Percentiles rank a stretch among this genome's conserved stretches.
Evolutionary conservation across 1,140 invertebrate species (phyloP).

Genomic region (Melipona quadrifasciata): DNA sequence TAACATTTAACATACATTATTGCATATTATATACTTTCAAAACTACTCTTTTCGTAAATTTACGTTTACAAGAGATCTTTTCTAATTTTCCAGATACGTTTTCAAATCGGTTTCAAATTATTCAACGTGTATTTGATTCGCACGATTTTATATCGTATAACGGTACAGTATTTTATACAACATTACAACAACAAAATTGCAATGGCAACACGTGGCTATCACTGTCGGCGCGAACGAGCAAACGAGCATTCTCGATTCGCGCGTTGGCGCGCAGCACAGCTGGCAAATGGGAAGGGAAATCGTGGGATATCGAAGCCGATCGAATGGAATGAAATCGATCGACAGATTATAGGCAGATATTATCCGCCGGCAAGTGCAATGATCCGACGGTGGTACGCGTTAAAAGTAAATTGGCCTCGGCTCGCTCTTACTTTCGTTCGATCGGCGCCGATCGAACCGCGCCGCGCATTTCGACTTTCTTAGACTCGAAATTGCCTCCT

Average conservation of each 20-base stretch:
- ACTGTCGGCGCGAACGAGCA: background rate
- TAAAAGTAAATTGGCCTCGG: constrained; percentile 62
- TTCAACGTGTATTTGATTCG: too few relatives aligned
- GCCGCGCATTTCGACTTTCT: constrained; percentile 10
- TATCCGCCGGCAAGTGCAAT: constrained; percentile 22
- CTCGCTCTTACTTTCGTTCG: constrained; percentile 70
- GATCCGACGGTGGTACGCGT: constrained; percentile 7
- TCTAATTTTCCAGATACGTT: too few relatives aligned
- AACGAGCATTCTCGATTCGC: background rate
- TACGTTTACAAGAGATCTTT: too few relatives aligned
- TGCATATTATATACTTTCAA: too few relatives aligned
- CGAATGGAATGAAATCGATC: constrained; percentile 32
- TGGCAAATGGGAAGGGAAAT: constrained; percentile 34
- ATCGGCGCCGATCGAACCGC: background rate
- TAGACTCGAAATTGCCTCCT: background rate
- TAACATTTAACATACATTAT: too few relatives aligned
- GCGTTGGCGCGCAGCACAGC: background rate
- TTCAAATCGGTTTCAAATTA: too few relatives aligned
- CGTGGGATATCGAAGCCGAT: constrained; percentile 37
- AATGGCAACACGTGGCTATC: background rate
- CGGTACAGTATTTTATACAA: background rate
- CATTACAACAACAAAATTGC: background rate
- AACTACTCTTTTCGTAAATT: too few relatives aligned
- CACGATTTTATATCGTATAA: too few relatives aligned
- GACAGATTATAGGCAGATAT: constrained; percentile 14